Base-by-base conservation (phyloP, 1,140 invertebrate genomes). In the Scylla paramamosain region DNA sequence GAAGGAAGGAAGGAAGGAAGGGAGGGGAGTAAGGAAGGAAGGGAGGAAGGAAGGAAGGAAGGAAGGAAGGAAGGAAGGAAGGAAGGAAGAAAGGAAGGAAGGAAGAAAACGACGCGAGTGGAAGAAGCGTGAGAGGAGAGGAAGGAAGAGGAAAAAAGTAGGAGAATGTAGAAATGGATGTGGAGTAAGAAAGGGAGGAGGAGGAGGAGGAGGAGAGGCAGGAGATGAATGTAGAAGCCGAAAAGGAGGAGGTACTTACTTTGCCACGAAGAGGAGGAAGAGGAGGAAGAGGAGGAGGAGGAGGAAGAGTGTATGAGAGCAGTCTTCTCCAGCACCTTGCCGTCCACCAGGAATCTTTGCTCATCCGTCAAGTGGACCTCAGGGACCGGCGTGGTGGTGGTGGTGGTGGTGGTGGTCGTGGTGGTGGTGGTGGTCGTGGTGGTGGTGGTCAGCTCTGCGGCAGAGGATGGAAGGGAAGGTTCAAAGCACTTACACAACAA, bases 291-390 rank as follows among this genome's bases (percentile, higher is more conserved):
- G n/a, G 67, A 77, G 67, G 67, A 77, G 67, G 67, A 77, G 67
- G 67, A 77, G 25, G 67, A 77, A 77, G 67, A 77, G 67, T 77
- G 67, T 77, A 77, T 77, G 67, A 77, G 67, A n/a, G 67, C 67
- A 77, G 67, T 77, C 67, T 77, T 77, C 67, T 77, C 67, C 67
- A 77, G n/a, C 67, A 77, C 67, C 67, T 77, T 77, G 12, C 67
- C 67, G 67, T 77, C 67, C 1, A 77, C 20, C 6, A 77, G 67
- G 67, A 77, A 77, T 77, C 67, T 77, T 77, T 77, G 67, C n/a
- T 77, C 67, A 77, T 77, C 67, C n/a, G 67, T 77, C 67, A 77
- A 77, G 67, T n/a, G 67, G 67, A 77, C 67, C 67, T 77, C 67
- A 20, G 67, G 67, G 67, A n/a, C 20, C 25, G 67, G 67, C 67